These are phyloP conservation scores for Pangasius sanitwongsei DNA, from an alignment of 2,797 vertebrate species.

Conservation along the genomic window DNA sequence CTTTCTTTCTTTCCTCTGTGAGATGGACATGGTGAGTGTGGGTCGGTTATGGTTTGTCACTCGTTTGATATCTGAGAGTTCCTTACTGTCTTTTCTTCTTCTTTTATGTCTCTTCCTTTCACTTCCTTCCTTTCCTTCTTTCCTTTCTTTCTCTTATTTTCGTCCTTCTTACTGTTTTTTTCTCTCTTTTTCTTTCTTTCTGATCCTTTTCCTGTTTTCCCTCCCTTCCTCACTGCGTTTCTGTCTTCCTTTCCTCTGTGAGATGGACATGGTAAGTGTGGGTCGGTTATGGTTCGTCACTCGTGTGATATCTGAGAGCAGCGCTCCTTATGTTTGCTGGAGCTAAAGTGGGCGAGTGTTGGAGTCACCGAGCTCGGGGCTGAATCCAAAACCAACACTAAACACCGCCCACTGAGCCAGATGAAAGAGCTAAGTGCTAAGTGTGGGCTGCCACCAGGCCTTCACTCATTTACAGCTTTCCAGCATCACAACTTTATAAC, in stretches of 20 bases:
- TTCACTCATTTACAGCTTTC: background rate
- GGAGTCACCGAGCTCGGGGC: background rate
- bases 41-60: background rate
- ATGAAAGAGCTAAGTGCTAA: background rate
- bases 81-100: background rate
- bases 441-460: background rate
- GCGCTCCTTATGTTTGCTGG: background rate
- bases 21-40: background rate
- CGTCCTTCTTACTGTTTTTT: background rate
- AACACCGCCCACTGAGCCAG: conserved; percentile 7
- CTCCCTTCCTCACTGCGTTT: too few species aligned
- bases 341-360: background rate
- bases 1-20: background rate
- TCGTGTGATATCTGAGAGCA: background rate
- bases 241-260: background rate
- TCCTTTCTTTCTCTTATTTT: background rate
- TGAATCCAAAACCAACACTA: conserved; percentile 4
- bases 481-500: background rate
- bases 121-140: background rate
- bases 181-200: too few species aligned
- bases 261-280: background rate
- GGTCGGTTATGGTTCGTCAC: background rate
- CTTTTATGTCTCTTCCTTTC: background rate
- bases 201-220: too few species aligned
- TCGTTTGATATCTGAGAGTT: background rate